phyloP scores from a whole-genome alignment of 1,140 invertebrate species.

The Drosophila lacteicornis region DNA sequence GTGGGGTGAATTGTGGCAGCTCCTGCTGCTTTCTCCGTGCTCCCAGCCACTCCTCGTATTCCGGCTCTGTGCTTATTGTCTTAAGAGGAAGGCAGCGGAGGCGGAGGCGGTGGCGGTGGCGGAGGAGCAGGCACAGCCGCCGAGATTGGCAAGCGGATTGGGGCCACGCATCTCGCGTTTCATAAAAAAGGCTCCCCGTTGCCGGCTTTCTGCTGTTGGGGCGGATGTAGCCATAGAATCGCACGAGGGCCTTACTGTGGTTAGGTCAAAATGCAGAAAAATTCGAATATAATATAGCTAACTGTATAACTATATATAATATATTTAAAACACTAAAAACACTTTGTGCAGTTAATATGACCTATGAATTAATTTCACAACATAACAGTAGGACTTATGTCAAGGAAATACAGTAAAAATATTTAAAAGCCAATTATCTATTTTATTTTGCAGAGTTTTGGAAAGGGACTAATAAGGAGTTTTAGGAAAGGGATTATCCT shows the following conservation, averaged over 20 bases:
- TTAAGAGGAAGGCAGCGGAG: conserved; percentile 61
- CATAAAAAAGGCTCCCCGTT: conserved; percentile 28
- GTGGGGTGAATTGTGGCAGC: conserved; percentile 49
- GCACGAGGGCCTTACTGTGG: conserved; percentile 26
- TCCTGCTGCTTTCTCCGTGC: conserved; percentile 59
- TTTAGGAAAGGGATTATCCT: too few relatives aligned
- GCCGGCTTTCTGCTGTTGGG: conserved; percentile 14
- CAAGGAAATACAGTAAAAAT: background rate
- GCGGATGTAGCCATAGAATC: conserved; percentile 14
- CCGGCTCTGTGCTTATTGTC: conserved; percentile 66
- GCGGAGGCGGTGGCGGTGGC: background rate
- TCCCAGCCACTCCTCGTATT: conserved; percentile 14
- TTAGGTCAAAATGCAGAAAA: background rate
- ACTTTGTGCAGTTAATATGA: too few relatives aligned
- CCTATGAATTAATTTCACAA: background rate
- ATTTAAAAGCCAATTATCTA: background rate
- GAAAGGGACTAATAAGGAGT: too few relatives aligned
- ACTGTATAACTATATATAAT: background rate
- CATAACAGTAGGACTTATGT: background rate
- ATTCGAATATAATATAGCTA: background rate
- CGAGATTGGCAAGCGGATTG: conserved; percentile 55
- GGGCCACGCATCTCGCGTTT: conserved; percentile 33
- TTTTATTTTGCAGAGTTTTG: background rate
- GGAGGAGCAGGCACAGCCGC: conserved; percentile 4
- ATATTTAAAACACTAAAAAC: background rate